Evolutionary conservation across 2,888 invertebrate genomes (phyloP), one percentile per base, ranked within the genome.

Genomic region (Stenchaetothrips biformis): DNA sequence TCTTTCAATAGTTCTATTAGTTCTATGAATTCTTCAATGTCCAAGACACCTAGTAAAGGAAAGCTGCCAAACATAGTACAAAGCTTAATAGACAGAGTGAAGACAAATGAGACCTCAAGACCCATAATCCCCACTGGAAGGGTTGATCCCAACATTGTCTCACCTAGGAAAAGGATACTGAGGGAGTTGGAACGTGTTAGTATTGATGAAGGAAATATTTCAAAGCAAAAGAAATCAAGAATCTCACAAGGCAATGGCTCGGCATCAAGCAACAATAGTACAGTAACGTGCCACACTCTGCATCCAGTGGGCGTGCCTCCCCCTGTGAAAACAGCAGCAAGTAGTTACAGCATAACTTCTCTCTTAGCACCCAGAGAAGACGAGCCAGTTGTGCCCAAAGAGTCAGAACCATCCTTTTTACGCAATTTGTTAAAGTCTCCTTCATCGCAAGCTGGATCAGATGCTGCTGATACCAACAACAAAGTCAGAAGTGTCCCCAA

Each of bases 271-370:
- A 88, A 85, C 85, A 89, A 86, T 84, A 81, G 81, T 77, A 81
- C 74, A 49, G 80, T 74, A 25, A 74, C 67, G 21, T 74, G 67
- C 25, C 67, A 74, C 67, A 74, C 67, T 4, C 67, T 74, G 9
- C 67, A 74, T 74, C 67, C 67, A 25, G 67, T 25, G 11, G 67
- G 67, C 7, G 67, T 25, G 11, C 67, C 67, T 25, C 67, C 67
- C 11, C 67, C 67, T 74, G 67, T 74, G 67, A 74, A 74, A 25
- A 74, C 67, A 11, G 67, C 82, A 78, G 82, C 89, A 83, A 92
- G 93, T 87, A 94, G 93, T 86, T 95, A 95, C 88, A 95, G 95
- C 88, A 95, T 95, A 86, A 94, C 94, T 85, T 94, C 95, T 83
- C 89, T 95, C 86, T 89, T 95, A 84, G 92, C 93, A 82, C 91